Percentiles rank a stretch among this genome's conserved stretches.
Conservation (phyloP, 2,888 invertebrate species). For the Lagria hirta region DNA sequence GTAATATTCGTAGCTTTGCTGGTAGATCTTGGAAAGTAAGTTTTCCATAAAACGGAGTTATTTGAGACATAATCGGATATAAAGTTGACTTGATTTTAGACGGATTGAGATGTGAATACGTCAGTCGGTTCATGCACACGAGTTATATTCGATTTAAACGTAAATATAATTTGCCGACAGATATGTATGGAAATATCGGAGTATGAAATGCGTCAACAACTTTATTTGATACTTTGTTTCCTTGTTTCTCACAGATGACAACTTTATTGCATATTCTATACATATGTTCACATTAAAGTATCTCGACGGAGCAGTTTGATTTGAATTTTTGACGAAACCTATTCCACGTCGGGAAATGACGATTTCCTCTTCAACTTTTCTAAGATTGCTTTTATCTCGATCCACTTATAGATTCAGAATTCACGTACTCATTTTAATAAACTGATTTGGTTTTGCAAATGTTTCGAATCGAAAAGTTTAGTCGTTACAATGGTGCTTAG, state of each 20-base stretch:
- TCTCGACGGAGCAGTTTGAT: conserved; percentile 18
- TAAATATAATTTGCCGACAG: conserved; percentile 36
- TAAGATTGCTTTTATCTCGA: background rate
- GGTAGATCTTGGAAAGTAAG: conserved; percentile 19
- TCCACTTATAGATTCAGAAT: no score
- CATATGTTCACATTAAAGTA: conserved; percentile 28
- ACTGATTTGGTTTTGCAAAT: no score
- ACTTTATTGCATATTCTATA: conserved; percentile 33
- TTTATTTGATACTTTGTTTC: conserved; percentile 39
- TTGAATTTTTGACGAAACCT: conserved; percentile 19
- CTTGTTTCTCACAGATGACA: conserved; percentile 31
- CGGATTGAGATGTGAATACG: conserved; percentile 26
- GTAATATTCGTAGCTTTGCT: conserved; percentile 15
- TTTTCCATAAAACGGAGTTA: conserved; percentile 26
- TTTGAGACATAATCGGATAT: conserved; percentile 30
- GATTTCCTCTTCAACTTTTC: background rate
- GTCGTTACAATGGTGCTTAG: no score
- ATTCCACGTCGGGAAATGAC: conserved; percentile 13
- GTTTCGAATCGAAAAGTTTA: no score
- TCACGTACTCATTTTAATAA: no score
- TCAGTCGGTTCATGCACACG: conserved; percentile 29
- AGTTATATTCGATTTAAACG: conserved; percentile 35
- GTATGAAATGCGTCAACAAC: conserved; percentile 33
- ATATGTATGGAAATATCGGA: conserved; percentile 31
- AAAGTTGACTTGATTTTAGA: conserved; percentile 32